A percentile compares a stretch with the other conserved stretches of the same genome.
phyloP scores from a whole-genome alignment of 2,888 invertebrate species.

The Andrena flavipes region DNA sequence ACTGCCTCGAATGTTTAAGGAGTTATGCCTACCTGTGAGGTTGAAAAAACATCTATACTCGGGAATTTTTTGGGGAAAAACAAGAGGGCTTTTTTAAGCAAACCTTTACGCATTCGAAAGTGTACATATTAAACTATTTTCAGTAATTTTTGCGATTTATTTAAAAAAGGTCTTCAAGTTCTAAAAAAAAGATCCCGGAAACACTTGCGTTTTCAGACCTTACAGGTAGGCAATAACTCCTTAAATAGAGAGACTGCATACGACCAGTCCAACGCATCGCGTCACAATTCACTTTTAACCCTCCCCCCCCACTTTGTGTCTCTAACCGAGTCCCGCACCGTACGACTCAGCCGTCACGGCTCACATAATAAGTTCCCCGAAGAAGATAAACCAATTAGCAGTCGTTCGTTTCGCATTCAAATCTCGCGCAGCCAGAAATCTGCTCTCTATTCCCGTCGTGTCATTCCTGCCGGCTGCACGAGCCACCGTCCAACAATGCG shows the following conservation, averaged over 20 bases:
- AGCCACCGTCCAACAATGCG: conserved; percentile 17
- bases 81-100: too few relatives aligned
- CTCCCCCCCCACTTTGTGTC: conserved; percentile 10
- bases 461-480: neutral
- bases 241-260: conserved; percentile 4
- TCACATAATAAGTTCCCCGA: conserved; percentile 25
- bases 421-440: neutral
- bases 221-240: too few relatives aligned
- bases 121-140: too few relatives aligned
- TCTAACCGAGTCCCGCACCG: neutral
- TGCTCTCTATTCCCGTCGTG: neutral
- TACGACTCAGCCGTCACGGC: conserved; percentile 3
- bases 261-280: conserved; percentile 3
- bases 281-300: conserved; percentile 28
- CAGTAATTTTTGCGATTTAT: too few relatives aligned
- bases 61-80: too few relatives aligned
- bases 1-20: too few relatives aligned
- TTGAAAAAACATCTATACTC: too few relatives aligned
- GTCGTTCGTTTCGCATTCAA: conserved; percentile 10
- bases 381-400: conserved; percentile 7
- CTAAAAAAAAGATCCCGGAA: too few relatives aligned
- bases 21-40: too few relatives aligned
- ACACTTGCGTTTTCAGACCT: too few relatives aligned
- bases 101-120: too few relatives aligned
- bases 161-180: too few relatives aligned